A percentile compares a stretch with the other conserved stretches of the same genome.
These are phyloP conservation scores for Hydrophis major DNA, from an alignment of 2,797 vertebrate genomes.

Conservation along the genomic window DNA sequence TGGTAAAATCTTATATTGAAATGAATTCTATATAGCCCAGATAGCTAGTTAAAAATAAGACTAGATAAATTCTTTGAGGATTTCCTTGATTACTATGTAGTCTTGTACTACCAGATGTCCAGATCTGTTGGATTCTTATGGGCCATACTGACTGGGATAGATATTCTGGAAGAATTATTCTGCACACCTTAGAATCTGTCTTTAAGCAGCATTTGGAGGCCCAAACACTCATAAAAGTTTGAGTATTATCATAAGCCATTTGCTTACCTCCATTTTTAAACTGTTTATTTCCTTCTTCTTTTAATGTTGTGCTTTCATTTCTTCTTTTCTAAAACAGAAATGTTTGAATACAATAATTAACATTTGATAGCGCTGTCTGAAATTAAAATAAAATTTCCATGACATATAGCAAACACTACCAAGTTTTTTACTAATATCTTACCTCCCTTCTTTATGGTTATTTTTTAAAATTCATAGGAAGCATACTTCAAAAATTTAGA, in stretches of 20 bases:
- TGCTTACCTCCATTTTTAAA: conserved; percentile 79
- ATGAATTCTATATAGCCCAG: neutral
- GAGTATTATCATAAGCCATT: neutral
- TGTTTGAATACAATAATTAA: conserved; percentile 26
- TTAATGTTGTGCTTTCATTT: conserved; percentile 73
- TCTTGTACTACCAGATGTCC: neutral
- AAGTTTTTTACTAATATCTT: neutral
- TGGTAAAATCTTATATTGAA: neutral
- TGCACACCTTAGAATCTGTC: neutral
- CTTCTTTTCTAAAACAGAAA: conserved; percentile 73
- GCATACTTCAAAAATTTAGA: neutral
- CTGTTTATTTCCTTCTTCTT: conserved; percentile 79
- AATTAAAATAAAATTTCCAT: conserved; percentile 27
- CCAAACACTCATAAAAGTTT: neutral
- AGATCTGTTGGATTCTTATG: neutral
- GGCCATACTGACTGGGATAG: neutral
- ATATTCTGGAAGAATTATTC: neutral
- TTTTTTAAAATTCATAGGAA: neutral
- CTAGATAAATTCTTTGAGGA: neutral
- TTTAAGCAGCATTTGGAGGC: neutral
- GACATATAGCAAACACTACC: conserved; percentile 24
- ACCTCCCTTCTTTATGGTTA: neutral
- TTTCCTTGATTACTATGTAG: neutral
- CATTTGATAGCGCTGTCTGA: conserved; percentile 34
- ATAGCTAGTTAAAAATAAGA: neutral